Evolutionary conservation across 2,888 invertebrate genomes (phyloP), one percentile per base, ranked within the genome.

Genomic region (Blastobasis lacticolella): DNA sequence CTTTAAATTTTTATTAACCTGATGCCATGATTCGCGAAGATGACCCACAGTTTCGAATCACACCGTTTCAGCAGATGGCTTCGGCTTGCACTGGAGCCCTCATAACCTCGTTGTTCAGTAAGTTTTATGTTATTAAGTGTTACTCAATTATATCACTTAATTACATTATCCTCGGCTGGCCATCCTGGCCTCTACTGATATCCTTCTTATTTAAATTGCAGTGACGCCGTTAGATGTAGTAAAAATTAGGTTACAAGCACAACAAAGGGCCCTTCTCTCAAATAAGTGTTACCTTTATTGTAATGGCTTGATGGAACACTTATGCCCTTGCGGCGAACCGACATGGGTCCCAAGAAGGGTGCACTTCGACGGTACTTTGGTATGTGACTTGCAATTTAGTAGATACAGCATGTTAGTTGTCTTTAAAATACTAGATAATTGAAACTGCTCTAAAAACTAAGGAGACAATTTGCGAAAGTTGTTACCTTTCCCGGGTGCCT

Each of bases 151-250:
- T 40, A 40, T 8, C 9, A 8, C 9, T 8, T 40, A 40, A 8
- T 40, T 9, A 9, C 6, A 40, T 40, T 40, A 9, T 40, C 40
- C 6, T 40, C 40, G 9, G 3, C 40, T 6, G 6, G 40, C 9
- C 9, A 8, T 40, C 9, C 40, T 23, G 9, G 41, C 9, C 9
- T 7, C 9, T 6, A 36, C 42, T 7, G 7, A 45, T 42, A 37
- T 49, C 37, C 10, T 5, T 38, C 6, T 36, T 40, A 7, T 50
- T 40, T 52, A 49, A 49, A 63, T 90, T 89, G 41, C 79, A 97
- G 98, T 99, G 88, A 99, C 99, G 0, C 99, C 99, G 0, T 86
- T 99, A 61, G 99, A 99, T 89, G 99, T 99, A n/a, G 95, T 99
- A 0, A 99, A 99, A 90, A 97, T 98, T 57, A 91, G 99, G 48